Conservation (phyloP, 2,797 vertebrate genomes). For the Sciurus vulgaris region DNA sequence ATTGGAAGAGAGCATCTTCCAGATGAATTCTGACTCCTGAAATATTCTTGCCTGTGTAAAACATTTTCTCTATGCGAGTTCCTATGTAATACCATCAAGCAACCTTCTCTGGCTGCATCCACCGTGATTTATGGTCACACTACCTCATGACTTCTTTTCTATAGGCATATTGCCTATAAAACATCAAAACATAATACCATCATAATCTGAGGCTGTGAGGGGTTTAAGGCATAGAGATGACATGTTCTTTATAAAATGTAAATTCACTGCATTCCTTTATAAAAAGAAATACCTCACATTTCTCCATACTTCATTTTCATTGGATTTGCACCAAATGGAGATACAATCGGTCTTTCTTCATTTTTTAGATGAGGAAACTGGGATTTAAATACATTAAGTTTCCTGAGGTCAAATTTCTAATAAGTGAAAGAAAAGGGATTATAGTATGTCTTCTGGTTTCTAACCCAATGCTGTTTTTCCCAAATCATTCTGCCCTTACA, state of each 20-base stretch:
- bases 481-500: not conserved
- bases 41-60: not conserved
- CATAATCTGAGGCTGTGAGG: not conserved
- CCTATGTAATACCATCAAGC: not conserved
- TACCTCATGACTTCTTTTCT: not conserved
- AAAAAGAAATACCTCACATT: slow-evolving; percentile 33
- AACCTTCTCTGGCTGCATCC: not conserved
- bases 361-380: slow-evolving; percentile 64
- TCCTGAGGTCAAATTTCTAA: slow-evolving; percentile 36
- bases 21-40: slow-evolving; percentile 42
- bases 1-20: not conserved
- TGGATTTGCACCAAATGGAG: not conserved
- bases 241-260: slow-evolving; percentile 19
- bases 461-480: not conserved
- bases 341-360: slow-evolving; percentile 48
- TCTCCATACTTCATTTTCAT: not conserved
- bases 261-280: slow-evolving; percentile 50
- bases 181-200: not conserved
- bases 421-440: not conserved
- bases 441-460: not conserved
- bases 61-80: not conserved
- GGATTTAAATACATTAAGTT: slow-evolving; percentile 37
- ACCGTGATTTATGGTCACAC: not conserved
- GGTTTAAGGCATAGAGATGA: not conserved
- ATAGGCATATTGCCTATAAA: not conserved